A percentile compares a stretch with the other conserved stretches of the same genome.
Conservation (phyloP, 1,140 invertebrate species). For the Drosophila auraria region DNA sequence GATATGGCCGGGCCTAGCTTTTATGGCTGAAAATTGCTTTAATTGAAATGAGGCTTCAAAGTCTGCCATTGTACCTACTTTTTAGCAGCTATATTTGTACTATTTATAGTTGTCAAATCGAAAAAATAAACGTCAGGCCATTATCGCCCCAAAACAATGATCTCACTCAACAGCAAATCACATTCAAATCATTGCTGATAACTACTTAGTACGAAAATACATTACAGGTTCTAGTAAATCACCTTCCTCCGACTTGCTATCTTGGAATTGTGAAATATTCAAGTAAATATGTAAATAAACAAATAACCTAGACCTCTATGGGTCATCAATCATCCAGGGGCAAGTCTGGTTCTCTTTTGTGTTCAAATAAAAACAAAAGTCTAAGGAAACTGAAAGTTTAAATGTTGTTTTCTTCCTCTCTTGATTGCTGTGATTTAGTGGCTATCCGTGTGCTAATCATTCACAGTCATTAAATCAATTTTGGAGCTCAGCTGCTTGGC, state of each 20-base stretch:
- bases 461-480: constrained; percentile 45
- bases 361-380: constrained; percentile 19
- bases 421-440: constrained; percentile 40
- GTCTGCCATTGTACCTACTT: constrained; percentile 4
- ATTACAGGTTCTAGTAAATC: constrained; percentile 19
- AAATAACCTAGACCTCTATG: background rate
- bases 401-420: constrained; percentile 40
- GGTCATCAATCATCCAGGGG: constrained; percentile 14
- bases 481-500: constrained; percentile 33
- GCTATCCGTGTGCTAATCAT: constrained; percentile 31
- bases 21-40: constrained; percentile 37
- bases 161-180: constrained; percentile 22
- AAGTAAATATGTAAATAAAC: constrained; percentile 18
- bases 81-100: constrained; percentile 7
- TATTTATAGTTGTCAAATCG: constrained; percentile 33
- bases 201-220: background rate
- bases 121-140: constrained; percentile 21
- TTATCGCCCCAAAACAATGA: constrained; percentile 28
- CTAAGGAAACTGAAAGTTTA: constrained; percentile 68
- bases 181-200: constrained; percentile 27
- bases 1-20: constrained; percentile 24
- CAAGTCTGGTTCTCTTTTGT: background rate
- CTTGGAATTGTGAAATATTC: constrained; percentile 3
- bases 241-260: background rate
- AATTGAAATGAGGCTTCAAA: constrained; percentile 44